These are phyloP conservation scores for Erebia palarica DNA, from an alignment of 2,888 invertebrate genomes.

Conservation along the genomic window DNA sequence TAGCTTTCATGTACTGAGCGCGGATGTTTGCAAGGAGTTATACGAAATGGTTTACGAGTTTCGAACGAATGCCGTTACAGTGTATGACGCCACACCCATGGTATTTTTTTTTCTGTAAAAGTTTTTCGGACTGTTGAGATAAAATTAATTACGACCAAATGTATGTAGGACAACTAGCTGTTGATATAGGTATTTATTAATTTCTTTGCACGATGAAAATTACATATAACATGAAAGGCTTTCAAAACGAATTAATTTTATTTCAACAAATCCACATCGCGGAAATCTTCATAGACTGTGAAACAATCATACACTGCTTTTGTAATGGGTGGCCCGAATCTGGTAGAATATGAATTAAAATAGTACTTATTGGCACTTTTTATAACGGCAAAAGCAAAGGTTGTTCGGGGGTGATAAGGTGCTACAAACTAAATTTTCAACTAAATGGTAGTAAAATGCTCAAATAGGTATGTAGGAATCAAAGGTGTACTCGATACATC, in stretches of 20 bases:
- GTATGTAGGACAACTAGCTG: not conserved
- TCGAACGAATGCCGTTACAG: conserved; percentile 75
- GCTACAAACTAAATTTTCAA: not conserved
- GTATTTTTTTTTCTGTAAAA: conserved; percentile 46
- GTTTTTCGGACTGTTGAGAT: conserved; percentile 41
- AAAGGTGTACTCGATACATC: not conserved
- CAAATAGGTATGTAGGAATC: not conserved
- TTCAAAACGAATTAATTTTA: conserved; percentile 10
- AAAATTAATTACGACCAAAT: conserved; percentile 2
- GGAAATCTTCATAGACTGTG: conserved; percentile 26
- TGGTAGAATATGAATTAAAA: conserved; percentile 61
- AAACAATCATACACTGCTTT: conserved; percentile 63
- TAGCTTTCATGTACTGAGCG: conserved; percentile 80
- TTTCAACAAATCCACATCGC: not conserved
- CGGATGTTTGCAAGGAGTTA: conserved; percentile 52
- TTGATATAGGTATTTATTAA: not conserved
- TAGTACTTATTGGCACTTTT: conserved; percentile 71
- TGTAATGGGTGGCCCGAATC: conserved; percentile 79
- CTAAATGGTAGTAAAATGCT: not conserved
- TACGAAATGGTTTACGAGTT: conserved; percentile 70
- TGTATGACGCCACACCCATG: conserved; percentile 71
- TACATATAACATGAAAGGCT: not conserved
- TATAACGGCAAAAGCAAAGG: conserved; percentile 48
- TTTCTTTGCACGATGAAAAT: not conserved
- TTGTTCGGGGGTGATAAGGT: conserved; percentile 28